phyloP scores from a whole-genome alignment of 2,113 vertebrate genomes.

The Gymnogyps californianus region DNA sequence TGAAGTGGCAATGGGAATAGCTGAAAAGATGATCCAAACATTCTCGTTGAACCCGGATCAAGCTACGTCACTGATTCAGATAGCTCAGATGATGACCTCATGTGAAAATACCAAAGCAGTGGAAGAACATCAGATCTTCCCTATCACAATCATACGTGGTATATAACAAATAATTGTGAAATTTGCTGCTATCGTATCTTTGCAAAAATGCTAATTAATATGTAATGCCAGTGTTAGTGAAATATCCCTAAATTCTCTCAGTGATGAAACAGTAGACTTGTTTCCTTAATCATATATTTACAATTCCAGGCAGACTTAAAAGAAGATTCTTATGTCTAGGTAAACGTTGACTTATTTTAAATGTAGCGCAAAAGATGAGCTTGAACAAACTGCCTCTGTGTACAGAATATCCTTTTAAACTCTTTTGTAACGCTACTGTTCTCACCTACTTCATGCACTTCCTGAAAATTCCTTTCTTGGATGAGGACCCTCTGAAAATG shows the following conservation, averaged over 20 bases:
- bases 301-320: background rate
- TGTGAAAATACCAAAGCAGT: background rate
- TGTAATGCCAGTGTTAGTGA: background rate
- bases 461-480: background rate
- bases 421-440: background rate
- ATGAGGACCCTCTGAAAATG: background rate
- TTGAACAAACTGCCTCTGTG: background rate
- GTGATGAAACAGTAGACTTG: background rate
- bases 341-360: background rate
- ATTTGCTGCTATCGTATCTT: background rate
- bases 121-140: background rate
- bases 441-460: background rate
- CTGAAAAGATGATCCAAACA: conserved; percentile 52
- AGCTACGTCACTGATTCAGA: conserved; percentile 53
- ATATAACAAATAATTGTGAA: background rate
- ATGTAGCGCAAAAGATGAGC: background rate
- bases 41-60: conserved; percentile 75
- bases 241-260: background rate
- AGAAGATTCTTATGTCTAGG: background rate
- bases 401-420: background rate
- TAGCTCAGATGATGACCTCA: conserved; percentile 72
- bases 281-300: background rate
- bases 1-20: conserved; percentile 44
- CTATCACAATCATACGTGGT: conserved; percentile 77
- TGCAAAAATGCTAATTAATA: background rate